phyloP scores from a whole-genome alignment of 2,888 invertebrate species.

The Branchipolynoe longqiensis region DNA sequence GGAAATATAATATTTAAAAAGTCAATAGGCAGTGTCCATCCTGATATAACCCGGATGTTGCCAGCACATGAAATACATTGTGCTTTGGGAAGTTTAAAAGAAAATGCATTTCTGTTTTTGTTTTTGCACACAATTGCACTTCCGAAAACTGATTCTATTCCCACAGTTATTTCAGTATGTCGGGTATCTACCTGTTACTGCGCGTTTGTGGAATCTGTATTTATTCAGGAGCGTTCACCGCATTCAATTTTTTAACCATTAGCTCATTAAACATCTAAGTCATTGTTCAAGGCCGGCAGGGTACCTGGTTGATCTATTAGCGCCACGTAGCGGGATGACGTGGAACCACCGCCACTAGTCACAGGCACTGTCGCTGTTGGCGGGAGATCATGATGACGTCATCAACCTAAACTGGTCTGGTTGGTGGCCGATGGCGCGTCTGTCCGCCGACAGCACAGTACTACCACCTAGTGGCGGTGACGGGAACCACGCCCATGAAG shows the following conservation, averaged over 20 bases:
- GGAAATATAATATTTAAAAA: too few species aligned
- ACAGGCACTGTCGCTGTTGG: constrained; percentile 13
- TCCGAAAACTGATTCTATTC: too few species aligned
- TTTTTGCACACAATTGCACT: too few species aligned
- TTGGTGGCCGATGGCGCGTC: neutral
- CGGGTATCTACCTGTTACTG: too few species aligned
- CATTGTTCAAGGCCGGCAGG: neutral
- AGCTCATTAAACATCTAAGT: neutral
- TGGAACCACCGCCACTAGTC: constrained; percentile 19
- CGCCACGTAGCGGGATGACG: constrained; percentile 7
- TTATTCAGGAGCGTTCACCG: neutral
- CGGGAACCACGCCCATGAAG: too few species aligned
- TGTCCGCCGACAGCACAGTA: constrained; percentile 19
- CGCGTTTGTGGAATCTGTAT: too few species aligned
- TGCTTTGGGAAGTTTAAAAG: too few species aligned
- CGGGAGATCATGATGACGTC: neutral
- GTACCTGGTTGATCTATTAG: neutral
- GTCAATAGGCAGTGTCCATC: too few species aligned
- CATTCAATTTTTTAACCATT: neutral
- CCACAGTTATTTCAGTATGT: too few species aligned
- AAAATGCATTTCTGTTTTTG: too few species aligned
- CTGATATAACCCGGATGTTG: too few species aligned
- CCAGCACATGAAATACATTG: too few species aligned
- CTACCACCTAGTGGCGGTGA: constrained; percentile 40
- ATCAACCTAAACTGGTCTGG: neutral